These are phyloP conservation scores for Aphis gossypii DNA, from an alignment of 1,140 invertebrate genomes.

Conservation along the genomic window DNA sequence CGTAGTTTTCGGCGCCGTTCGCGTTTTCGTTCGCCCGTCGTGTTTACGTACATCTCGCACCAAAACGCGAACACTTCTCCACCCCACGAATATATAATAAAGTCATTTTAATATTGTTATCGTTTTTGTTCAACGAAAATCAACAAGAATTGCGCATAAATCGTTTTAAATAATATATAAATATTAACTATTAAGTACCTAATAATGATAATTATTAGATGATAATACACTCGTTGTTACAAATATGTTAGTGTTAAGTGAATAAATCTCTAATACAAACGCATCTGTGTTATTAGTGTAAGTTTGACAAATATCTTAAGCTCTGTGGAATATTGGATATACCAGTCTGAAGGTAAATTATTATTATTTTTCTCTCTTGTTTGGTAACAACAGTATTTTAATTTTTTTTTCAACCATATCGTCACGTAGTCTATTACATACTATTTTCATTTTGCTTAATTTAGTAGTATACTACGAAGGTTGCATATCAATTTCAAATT, in stretches of 20 bases:
- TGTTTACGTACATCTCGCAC: conserved; percentile 18
- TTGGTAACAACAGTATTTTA: not conserved
- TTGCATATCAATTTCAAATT: not conserved
- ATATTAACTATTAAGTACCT: conserved; percentile 12
- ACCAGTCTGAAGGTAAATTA: not conserved
- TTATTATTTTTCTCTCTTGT: not conserved
- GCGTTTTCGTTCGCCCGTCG: conserved; percentile 29
- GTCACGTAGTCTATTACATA: not conserved
- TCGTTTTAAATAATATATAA: conserved; percentile 28
- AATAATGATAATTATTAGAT: not conserved
- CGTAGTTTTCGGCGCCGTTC: conserved; percentile 28
- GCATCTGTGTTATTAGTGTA: conserved; percentile 56
- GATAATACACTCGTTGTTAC: not conserved
- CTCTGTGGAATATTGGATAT: conserved; percentile 24
- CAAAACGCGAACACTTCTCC: not conserved
- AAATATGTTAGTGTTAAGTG: conserved; percentile 36
- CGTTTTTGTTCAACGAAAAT: conserved; percentile 9
- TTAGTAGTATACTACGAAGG: not conserved
- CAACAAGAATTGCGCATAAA: not conserved
- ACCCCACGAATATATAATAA: not conserved
- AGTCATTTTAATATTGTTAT: not conserved
- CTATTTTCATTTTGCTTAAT: not conserved
- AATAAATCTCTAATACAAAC: conserved; percentile 45
- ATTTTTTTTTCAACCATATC: not conserved
- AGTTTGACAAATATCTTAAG: conserved; percentile 13